Conservation (phyloP, 2,113 vertebrate genomes). For the Hydrolagus affinis region DNA sequence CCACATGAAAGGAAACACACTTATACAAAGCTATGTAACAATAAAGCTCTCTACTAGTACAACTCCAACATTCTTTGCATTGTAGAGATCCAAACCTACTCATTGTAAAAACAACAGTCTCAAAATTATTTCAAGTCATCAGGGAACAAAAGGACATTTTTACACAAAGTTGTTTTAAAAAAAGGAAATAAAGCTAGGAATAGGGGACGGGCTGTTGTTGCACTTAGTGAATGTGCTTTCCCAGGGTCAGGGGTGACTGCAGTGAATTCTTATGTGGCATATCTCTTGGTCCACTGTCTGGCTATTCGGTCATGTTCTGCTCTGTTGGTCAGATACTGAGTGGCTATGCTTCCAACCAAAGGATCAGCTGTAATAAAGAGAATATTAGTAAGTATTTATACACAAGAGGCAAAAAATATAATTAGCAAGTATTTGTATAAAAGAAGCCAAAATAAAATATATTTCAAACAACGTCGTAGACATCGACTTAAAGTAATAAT, state of each 20-base stretch:
- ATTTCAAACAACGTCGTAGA: neutral
- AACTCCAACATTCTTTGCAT: conserved; percentile 71
- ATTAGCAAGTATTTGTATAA: neutral
- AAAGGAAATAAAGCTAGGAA: conserved; percentile 60
- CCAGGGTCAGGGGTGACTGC: conserved; percentile 58
- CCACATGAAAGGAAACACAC: conserved; percentile 61
- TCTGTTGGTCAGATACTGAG: conserved; percentile 35
- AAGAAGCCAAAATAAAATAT: neutral
- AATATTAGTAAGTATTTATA: conserved; percentile 30
- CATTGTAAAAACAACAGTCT: conserved; percentile 60
- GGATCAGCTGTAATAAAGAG: conserved; percentile 60
- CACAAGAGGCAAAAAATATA: conserved; percentile 36
- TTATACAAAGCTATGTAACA: conserved; percentile 73
- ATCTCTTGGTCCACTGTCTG: conserved; percentile 68
- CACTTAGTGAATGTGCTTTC: conserved; percentile 97
- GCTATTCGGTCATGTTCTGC: conserved; percentile 63
- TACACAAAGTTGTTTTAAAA: conserved; percentile 58
- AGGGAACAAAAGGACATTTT: conserved; percentile 62
- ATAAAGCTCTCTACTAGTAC: conserved; percentile 77
- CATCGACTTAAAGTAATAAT: neutral
- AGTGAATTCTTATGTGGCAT: conserved; percentile 53
- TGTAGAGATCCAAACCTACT: conserved; percentile 70
- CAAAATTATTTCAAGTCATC: conserved; percentile 76
- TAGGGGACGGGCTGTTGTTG: conserved; percentile 67
- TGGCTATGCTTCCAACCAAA: conserved; percentile 62